These are phyloP conservation scores for Oryzias javanicus DNA, from an alignment of 2,113 vertebrate species.

Conservation along the genomic window DNA sequence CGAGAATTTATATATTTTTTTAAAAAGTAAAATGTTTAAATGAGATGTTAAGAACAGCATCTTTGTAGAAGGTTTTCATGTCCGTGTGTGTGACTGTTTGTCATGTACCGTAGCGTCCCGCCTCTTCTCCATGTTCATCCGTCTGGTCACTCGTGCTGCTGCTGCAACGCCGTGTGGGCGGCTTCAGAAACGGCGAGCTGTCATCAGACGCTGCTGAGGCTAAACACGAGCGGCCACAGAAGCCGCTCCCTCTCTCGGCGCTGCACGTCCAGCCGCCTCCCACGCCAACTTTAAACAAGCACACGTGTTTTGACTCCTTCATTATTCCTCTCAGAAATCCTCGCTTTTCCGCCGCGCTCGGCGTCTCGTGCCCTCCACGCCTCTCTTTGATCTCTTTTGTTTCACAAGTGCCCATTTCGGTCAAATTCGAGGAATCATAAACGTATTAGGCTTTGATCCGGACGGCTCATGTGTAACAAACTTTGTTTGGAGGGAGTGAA, in stretches of 20 bases:
- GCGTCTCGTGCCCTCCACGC: constrained; percentile 27
- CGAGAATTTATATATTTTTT: no score
- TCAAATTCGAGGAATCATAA: constrained; percentile 39
- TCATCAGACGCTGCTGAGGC: constrained; percentile 61
- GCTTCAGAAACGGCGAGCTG: constrained; percentile 56
- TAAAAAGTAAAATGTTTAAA: no score
- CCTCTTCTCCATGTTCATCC: background rate
- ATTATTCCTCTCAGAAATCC: constrained; percentile 29
- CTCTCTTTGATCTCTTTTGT: constrained; percentile 54
- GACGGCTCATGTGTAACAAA: constrained; percentile 52
- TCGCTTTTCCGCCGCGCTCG: constrained; percentile 30
- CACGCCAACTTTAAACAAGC: constrained; percentile 55
- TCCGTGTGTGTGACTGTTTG: no score
- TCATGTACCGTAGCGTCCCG: no score
- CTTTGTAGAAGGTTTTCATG: no score
- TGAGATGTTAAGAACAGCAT: no score
- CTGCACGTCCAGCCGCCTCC: constrained; percentile 39
- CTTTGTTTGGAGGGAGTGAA: constrained; percentile 60
- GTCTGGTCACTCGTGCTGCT: background rate
- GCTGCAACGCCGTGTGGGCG: constrained; percentile 45
- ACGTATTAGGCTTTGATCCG: constrained; percentile 59
- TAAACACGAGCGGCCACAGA: constrained; percentile 61
- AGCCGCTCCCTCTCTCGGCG: constrained; percentile 35
- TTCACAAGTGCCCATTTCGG: constrained; percentile 32
- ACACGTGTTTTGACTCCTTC: constrained; percentile 54